These are phyloP conservation scores for Thamnophis elegans DNA, from an alignment of 2,797 vertebrate genomes.

Conservation along the genomic window DNA sequence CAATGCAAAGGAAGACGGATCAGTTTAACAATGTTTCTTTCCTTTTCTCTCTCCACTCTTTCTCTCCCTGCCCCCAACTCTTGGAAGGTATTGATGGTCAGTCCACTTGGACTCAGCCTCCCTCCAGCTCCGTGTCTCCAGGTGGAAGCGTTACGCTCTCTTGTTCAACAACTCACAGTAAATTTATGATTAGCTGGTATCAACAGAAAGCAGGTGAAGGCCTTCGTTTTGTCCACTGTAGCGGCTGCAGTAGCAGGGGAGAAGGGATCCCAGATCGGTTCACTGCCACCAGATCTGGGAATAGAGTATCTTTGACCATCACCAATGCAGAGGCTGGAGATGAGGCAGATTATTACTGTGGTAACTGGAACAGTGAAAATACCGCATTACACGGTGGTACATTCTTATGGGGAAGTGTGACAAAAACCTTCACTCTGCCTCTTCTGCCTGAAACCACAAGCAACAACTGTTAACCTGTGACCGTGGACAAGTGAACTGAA, in stretches of 20 bases:
- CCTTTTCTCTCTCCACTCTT: background rate
- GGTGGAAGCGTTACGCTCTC: background rate
- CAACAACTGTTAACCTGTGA: too few relatives aligned
- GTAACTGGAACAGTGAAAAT: accelerated
- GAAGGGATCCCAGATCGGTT: background rate
- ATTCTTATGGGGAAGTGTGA: too few relatives aligned
- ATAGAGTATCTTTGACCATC: background rate
- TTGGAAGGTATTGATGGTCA: too few relatives aligned
- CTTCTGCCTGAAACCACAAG: too few relatives aligned
- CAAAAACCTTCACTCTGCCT: too few relatives aligned
- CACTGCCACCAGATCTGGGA: background rate
- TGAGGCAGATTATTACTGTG: background rate
- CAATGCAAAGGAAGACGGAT: too few relatives aligned
- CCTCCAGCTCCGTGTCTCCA: background rate
- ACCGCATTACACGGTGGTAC: too few relatives aligned
- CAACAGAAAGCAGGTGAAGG: background rate
- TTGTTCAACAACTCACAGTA: too few relatives aligned
- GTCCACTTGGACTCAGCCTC: background rate
- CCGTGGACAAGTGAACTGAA: too few relatives aligned
- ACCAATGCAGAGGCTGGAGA: background rate
- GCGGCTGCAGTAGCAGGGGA: background rate
- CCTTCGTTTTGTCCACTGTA: background rate
- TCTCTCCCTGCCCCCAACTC: too few relatives aligned
- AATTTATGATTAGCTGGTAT: too few relatives aligned
- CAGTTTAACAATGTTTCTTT: background rate